Conservation (phyloP, 1,140 invertebrate genomes). For the Trichonephila inaurata region DNA sequence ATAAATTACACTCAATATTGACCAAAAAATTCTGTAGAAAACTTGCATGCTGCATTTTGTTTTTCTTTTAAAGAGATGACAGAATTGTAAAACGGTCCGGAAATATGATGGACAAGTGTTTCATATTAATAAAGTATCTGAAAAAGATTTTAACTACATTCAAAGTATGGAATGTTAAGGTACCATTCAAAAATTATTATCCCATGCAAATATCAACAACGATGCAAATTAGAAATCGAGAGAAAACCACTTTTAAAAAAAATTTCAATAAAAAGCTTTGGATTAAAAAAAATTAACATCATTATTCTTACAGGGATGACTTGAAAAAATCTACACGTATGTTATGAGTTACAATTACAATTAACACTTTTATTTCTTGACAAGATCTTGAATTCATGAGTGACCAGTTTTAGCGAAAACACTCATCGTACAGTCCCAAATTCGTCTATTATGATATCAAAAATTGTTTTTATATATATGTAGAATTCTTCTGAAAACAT, state of each 20-base stretch:
- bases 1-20: conserved; percentile 36
- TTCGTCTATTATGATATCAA: not conserved
- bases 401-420: not conserved
- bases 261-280: not conserved
- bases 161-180: conserved; percentile 66
- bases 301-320: conserved; percentile 6
- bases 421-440: not conserved
- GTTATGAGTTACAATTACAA: not conserved
- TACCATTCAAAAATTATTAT: conserved; percentile 49
- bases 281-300: not conserved
- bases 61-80: conserved; percentile 46
- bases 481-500: conserved; percentile 32
- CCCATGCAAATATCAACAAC: conserved; percentile 25
- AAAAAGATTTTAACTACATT: conserved; percentile 54
- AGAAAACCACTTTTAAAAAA: not conserved
- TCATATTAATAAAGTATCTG: conserved; percentile 8
- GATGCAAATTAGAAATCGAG: conserved; percentile 30
- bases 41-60: conserved; percentile 30
- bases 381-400: not conserved
- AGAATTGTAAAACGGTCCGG: conserved; percentile 70
- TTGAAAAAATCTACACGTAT: conserved; percentile 8
- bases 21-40: conserved; percentile 67
- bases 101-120: conserved; percentile 69
- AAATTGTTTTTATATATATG: conserved; percentile 20
- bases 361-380: not conserved